These are phyloP conservation scores for Temnothorax curvispinosus DNA, from an alignment of 1,140 invertebrate genomes.

Conservation along the genomic window DNA sequence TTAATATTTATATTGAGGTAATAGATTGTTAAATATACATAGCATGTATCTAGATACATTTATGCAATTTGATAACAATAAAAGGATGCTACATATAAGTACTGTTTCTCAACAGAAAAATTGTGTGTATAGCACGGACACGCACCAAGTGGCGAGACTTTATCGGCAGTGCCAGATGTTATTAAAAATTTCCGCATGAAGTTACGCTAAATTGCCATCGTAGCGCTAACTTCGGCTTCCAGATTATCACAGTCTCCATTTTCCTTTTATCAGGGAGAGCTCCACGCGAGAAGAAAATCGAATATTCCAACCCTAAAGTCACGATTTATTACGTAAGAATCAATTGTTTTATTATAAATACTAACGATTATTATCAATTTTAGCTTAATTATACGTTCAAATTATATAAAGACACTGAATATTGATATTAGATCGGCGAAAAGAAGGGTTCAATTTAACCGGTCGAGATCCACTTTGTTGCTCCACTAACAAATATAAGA, in stretches of 20 bases:
- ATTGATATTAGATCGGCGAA: not conserved
- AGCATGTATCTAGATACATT: too few relatives aligned
- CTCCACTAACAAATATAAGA: not conserved
- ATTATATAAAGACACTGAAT: not conserved
- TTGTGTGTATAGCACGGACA: too few relatives aligned
- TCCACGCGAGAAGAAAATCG: slow-evolving; percentile 55
- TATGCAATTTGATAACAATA: too few relatives aligned
- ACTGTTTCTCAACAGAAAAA: too few relatives aligned
- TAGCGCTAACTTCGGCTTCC: slow-evolving; percentile 20
- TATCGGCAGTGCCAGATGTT: too few relatives aligned
- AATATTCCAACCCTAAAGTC: slow-evolving; percentile 42
- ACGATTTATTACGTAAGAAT: slow-evolving; percentile 69
- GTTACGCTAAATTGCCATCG: not conserved
- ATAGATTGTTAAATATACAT: too few relatives aligned
- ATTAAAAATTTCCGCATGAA: slow-evolving; percentile 26
- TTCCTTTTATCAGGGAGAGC: slow-evolving; percentile 50
- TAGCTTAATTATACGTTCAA: not conserved
- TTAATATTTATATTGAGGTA: too few relatives aligned
- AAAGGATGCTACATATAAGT: too few relatives aligned
- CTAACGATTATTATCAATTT: not conserved
- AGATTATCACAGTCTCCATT: slow-evolving; percentile 37
- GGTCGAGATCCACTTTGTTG: not conserved
- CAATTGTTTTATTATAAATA: not conserved
- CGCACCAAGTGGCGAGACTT: too few relatives aligned
- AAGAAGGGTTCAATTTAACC: not conserved